These are phyloP conservation scores for Oplegnathus fasciatus DNA, from an alignment of 2,113 vertebrate species.

Conservation along the genomic window DNA sequence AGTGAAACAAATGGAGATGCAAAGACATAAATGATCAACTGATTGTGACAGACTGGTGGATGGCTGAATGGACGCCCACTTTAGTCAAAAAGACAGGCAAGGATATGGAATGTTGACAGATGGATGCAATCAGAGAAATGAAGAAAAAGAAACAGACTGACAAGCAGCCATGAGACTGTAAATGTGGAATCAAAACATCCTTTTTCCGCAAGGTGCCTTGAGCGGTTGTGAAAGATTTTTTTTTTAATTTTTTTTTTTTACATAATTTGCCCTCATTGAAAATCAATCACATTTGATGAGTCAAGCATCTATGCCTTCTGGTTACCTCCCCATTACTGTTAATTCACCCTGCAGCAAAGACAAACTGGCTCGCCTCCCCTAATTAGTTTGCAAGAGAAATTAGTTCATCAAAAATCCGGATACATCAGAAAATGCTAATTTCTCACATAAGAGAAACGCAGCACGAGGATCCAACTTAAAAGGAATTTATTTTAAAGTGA, in stretches of 20 bases:
- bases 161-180: slow-evolving; percentile 13
- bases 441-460: slow-evolving; percentile 7
- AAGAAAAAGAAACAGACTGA: slow-evolving; percentile 14
- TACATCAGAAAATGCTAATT: slow-evolving; percentile 67
- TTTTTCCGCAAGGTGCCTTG: neutral
- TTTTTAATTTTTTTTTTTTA: slow-evolving; percentile 24
- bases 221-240: slow-evolving; percentile 30
- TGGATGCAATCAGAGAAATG: slow-evolving; percentile 8
- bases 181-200: slow-evolving; percentile 38
- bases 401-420: slow-evolving; percentile 52
- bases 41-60: slow-evolving; percentile 30
- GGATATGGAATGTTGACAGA: neutral
- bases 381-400: slow-evolving; percentile 65
- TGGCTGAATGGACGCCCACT: neutral
- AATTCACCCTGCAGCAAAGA: slow-evolving; percentile 62
- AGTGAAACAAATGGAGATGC: slow-evolving; percentile 3
- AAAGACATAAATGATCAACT: slow-evolving; percentile 23
- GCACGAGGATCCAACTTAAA: slow-evolving; percentile 30
- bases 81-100: slow-evolving; percentile 9
- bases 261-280: slow-evolving; percentile 54
- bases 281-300: slow-evolving; percentile 64
- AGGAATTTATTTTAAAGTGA: slow-evolving; percentile 39
- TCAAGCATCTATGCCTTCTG: slow-evolving; percentile 46
- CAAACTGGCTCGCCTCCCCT: slow-evolving; percentile 36
- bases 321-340: slow-evolving; percentile 47